Base-by-base conservation (phyloP, 1,140 invertebrate genomes). In the Aphelinus certus region DNA sequence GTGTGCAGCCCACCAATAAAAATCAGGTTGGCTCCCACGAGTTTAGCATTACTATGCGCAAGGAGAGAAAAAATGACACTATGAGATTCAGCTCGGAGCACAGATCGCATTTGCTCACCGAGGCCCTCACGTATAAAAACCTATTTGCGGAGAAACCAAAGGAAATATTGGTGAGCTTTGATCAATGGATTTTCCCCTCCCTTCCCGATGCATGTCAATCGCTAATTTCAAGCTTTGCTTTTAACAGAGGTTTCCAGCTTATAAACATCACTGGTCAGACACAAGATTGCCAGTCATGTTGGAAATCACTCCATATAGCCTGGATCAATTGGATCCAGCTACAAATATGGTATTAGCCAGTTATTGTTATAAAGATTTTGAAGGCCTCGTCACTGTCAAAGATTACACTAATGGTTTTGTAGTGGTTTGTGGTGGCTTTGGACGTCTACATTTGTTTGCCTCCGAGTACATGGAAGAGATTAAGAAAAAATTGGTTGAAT, bases 11-110 rank as follows among this genome's bases (percentile, higher is more conserved):
- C 42, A 88, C 80, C 70, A 83, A 87, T 90, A 76, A 88, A 80
- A 89, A 91, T 85, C 88, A 91, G 80, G 60, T 85, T 86, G 88
- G 89, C 82, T 85, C 87, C 79, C 76, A 91, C 85, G 94, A 97
- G 85, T 98, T 98, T 85, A 91, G 93, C 73, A 93, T 98, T 74
- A 94, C 93, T 4, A 93, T 97, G 88, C 94, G 93, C 77, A 97
- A 97, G 84, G 95, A 95, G 53, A 91, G 95, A 86, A 98, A 98
- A 90, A 90, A 92, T 64, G 97, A 99, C 83, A 93, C 93, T 26
- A 99, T 99, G 95, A 95, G 93, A 83, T 98, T 99, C 86, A 98
- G 97, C n/a, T 97, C 96, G 3, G 98, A 99, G 82, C 94, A 97
- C 85, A 92, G 98, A 82, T 92, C 95, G 72, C 92, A 98, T 78